phyloP scores from a whole-genome alignment of 1,140 invertebrate species.

The Tetragonula clypearis region DNA sequence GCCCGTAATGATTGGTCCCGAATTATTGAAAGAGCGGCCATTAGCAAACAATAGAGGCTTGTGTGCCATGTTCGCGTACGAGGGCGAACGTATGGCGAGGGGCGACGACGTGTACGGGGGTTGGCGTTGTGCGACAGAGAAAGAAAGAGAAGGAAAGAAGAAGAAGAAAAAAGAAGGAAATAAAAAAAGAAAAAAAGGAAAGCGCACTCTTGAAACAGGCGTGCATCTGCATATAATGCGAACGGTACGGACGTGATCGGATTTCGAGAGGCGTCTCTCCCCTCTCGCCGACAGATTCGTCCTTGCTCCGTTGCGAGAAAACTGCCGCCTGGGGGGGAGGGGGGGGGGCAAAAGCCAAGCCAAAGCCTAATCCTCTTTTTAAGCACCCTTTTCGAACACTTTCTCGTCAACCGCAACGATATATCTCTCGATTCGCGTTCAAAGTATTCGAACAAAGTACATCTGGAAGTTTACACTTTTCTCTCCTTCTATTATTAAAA shows the following conservation, averaged over 20 bases:
- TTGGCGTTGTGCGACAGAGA: neutral
- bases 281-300: neutral
- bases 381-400: neutral
- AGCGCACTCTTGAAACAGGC: slow-evolving; percentile 49
- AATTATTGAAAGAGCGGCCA: slow-evolving; percentile 57
- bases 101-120: neutral
- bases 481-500: too few species aligned
- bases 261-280: slow-evolving; percentile 27
- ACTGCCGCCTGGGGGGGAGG: too few species aligned
- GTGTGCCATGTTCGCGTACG: slow-evolving; percentile 21
- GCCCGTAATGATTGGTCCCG: slow-evolving; percentile 45
- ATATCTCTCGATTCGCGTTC: neutral
- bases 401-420: neutral
- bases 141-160: slow-evolving; percentile 13
- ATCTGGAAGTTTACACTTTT: too few species aligned
- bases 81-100: neutral
- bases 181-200: slow-evolving; percentile 35
- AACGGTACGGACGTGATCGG: slow-evolving; percentile 52
- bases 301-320: slow-evolving; percentile 21
- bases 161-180: neutral
- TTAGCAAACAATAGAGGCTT: slow-evolving; percentile 50
- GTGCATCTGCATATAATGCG: slow-evolving; percentile 62
- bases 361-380: neutral
- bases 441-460: neutral
- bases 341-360: neutral